Percentiles rank a stretch among this genome's conserved stretches.
Conservation (phyloP, 2,797 vertebrate species). For the Lacerta bilineata region DNA sequence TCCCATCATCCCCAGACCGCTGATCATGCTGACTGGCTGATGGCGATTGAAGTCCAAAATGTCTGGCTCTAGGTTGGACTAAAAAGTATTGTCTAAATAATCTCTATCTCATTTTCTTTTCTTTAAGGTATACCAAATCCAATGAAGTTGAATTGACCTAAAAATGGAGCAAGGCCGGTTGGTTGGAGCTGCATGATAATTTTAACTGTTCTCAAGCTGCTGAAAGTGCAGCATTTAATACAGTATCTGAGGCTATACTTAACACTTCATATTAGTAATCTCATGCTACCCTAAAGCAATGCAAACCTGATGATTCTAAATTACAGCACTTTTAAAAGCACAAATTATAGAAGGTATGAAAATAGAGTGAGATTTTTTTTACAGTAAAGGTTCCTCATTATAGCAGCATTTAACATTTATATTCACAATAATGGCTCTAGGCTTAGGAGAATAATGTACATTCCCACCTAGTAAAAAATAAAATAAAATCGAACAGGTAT, state of each 20-base stretch:
- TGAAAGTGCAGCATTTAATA: not conserved
- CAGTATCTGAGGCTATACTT: constrained; percentile 10
- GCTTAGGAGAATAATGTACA: constrained; percentile 13
- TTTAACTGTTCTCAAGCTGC: not conserved
- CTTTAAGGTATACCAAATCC: not conserved
- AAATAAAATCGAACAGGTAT: not conserved
- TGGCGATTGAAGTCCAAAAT: too few species aligned
- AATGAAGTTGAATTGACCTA: constrained; percentile 1
- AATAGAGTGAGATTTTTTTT: not conserved
- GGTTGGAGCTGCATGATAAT: not conserved
- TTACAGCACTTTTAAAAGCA: not conserved
- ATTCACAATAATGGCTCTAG: constrained; percentile 24
- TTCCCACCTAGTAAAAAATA: constrained; percentile 35
- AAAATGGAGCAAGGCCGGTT: not conserved
- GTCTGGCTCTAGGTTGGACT: not conserved
- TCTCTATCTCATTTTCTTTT: not conserved
- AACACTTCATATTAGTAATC: not conserved
- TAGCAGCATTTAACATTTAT: constrained; percentile 51
- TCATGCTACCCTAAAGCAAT: constrained; percentile 17
- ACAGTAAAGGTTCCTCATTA: constrained; percentile 43
- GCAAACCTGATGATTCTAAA: constrained; percentile 37
- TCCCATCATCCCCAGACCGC: too few species aligned
- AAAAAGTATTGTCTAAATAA: not conserved
- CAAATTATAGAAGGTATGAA: constrained; percentile 23
- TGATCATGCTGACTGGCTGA: too few species aligned